Conservation (phyloP, 2,888 invertebrate genomes). For the Synergus gifuensis region DNA sequence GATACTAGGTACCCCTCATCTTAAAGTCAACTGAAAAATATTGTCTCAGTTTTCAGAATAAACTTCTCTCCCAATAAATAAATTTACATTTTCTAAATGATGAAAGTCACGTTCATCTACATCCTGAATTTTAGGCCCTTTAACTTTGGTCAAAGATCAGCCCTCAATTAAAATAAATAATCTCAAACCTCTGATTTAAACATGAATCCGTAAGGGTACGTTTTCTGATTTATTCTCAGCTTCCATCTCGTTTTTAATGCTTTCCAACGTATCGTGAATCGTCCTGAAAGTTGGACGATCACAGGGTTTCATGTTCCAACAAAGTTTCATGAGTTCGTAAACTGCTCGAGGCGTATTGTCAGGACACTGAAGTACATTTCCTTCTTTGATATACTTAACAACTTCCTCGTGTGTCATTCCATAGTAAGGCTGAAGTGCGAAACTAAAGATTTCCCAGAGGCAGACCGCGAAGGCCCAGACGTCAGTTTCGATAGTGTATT, state of each 20-base stretch:
- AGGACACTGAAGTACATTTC: conserved; percentile 93
- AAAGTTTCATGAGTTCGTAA: conserved; percentile 95
- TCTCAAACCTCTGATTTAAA: conserved; percentile 60
- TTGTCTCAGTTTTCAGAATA: background rate
- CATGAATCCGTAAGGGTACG: conserved; percentile 71
- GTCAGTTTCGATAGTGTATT: conserved; percentile 97
- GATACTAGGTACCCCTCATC: background rate
- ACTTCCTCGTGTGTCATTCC: conserved; percentile 99
- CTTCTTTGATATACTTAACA: conserved; percentile 95
- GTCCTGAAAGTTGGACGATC: conserved; percentile 92
- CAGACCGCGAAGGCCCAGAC: conserved; percentile 99
- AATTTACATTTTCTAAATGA: background rate
- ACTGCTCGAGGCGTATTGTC: conserved; percentile 92
- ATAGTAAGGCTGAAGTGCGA: conserved; percentile 97
- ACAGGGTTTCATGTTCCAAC: conserved; percentile 93
- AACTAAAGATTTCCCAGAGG: conserved; percentile 98
- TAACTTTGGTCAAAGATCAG: background rate
- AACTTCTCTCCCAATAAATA: background rate
- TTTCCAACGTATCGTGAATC: conserved; percentile 88
- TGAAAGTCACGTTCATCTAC: background rate
- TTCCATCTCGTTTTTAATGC: conserved; percentile 79
- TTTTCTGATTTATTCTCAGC: conserved; percentile 72
- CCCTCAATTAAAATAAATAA: background rate
- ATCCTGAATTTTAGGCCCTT: background rate
- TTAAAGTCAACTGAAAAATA: background rate